Evolutionary conservation across 2,113 vertebrate genomes (phyloP), one percentile per base, ranked within the genome.

Genomic region (Deroptyus accipitrinus): DNA sequence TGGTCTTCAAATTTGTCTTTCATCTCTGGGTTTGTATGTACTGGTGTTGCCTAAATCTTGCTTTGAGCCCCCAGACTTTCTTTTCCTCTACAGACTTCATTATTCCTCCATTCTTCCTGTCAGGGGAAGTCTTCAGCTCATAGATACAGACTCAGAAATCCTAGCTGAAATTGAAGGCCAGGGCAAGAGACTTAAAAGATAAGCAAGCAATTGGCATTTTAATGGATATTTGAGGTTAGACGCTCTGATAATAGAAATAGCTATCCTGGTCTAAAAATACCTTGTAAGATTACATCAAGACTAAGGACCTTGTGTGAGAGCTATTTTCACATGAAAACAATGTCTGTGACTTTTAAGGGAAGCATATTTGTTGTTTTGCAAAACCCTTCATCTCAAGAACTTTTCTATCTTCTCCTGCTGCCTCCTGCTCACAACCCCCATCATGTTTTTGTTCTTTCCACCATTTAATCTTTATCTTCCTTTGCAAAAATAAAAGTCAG

Each of bases 241-340:
- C 39, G 54, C n/a, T 73, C 39, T 87, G 91, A 96, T 90, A 95
- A 78, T 16, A 91, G 91, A 84, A 86, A 69, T 77, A 96, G 92
- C 57, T 75, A 91, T n/a, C 7, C 7, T 17, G 17, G 11, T 82
- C 96, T 96, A 96, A 96, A 97, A 96, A 96, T 70, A 95, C 49
- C 59, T 73, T 44, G 18, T 70, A 11, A 93, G 79, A 94, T 74
- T 72, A 70, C 37, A 66, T 28, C 77, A 87, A 84, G 67, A 48
- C 70, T 1, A 5, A 68, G 41, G 76, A 73, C 24, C 25, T 28
- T 63, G 78, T 19, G 44, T 81, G 63, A 39, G 14, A 84, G 83
- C 73, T 92, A 78, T 52, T 94, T 93, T 90, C 80, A 79, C 5
- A 3, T 41, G 55, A 90, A 95, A 97, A 96, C 83, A 76, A 57